These are phyloP conservation scores for Dolichomitus sp. DNA, from an alignment of 2,888 invertebrate genomes.

Conservation along the genomic window DNA sequence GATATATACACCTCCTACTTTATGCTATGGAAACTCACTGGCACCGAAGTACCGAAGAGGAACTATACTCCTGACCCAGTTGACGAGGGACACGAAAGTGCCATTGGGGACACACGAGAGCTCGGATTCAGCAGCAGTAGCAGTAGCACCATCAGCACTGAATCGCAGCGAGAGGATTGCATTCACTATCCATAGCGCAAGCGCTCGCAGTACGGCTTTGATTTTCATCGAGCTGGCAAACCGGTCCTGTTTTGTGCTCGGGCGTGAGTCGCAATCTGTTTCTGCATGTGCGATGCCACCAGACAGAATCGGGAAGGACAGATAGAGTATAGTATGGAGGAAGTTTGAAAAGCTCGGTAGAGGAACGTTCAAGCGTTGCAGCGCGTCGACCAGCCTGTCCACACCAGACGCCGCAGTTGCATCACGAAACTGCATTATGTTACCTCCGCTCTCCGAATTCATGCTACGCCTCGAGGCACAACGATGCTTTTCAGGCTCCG, in stretches of 20 bases:
- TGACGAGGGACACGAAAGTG: constrained; percentile 68
- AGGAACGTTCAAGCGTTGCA: constrained; percentile 6
- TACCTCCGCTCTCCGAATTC: constrained; percentile 27
- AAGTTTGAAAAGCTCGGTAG: constrained; percentile 49
- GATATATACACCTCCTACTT: not conserved
- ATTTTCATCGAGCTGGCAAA: constrained; percentile 52
- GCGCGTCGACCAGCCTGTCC: constrained; percentile 42
- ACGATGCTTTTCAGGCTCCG: constrained; percentile 24
- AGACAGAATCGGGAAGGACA: not conserved
- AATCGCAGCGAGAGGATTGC: constrained; percentile 9
- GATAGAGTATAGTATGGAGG: not conserved
- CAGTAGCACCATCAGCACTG: constrained; percentile 7
- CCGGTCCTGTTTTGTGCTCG: constrained; percentile 12
- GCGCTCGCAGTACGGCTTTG: constrained; percentile 48
- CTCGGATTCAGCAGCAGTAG: constrained; percentile 17
- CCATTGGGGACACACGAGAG: constrained; percentile 52
- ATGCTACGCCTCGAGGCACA: constrained; percentile 18
- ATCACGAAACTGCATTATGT: constrained; percentile 37
- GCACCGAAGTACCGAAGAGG: constrained; percentile 33
- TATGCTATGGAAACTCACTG: constrained; percentile 19
- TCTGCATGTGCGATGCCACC: not conserved
- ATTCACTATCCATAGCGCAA: constrained; percentile 24
- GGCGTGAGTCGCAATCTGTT: constrained; percentile 21
- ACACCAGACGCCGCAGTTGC: constrained; percentile 29
- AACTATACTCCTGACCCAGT: constrained; percentile 65